A percentile compares a stretch with the other conserved stretches of the same genome.
phyloP scores from a whole-genome alignment of 2,113 vertebrate genomes.

The Chionomys nivalis region DNA sequence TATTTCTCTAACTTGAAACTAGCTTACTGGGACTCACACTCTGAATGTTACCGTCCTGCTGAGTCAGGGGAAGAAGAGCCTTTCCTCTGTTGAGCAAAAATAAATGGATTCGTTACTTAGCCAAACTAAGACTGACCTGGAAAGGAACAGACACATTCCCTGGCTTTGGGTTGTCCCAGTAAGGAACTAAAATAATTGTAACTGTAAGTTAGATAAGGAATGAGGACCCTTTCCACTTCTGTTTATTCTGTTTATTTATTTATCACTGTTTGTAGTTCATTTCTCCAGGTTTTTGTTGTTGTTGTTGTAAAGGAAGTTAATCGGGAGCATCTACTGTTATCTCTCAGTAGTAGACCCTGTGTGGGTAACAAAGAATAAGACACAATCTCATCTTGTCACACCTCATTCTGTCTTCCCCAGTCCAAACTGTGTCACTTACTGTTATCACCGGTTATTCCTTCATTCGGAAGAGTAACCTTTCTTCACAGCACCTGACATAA shows the following conservation, averaged over 20 bases:
- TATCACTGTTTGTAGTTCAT: not conserved
- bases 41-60: constrained; percentile 22
- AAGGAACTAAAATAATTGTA: constrained; percentile 63
- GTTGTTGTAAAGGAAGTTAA: not conserved
- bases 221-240: constrained; percentile 53
- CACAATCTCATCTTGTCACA: not conserved
- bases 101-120: constrained; percentile 30
- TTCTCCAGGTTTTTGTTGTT: not conserved
- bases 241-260: not conserved
- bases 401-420: not conserved
- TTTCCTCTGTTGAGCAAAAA: constrained; percentile 58
- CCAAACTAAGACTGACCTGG: constrained; percentile 57
- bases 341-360: not conserved
- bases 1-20: not conserved
- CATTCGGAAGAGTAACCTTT: not conserved
- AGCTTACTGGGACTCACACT: not conserved
- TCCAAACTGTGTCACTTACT: not conserved
- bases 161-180: not conserved
- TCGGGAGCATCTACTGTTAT: not conserved
- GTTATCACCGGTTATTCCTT: not conserved
- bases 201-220: constrained; percentile 69
- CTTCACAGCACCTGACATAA: not conserved
- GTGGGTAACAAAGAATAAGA: not conserved
- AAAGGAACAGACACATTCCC: constrained; percentile 68
- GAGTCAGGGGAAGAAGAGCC: constrained; percentile 53